Percentiles rank a stretch among this genome's conserved stretches.
Evolutionary conservation across 2,113 vertebrate species (phyloP).

Genomic region (Willisornis vidua): DNA sequence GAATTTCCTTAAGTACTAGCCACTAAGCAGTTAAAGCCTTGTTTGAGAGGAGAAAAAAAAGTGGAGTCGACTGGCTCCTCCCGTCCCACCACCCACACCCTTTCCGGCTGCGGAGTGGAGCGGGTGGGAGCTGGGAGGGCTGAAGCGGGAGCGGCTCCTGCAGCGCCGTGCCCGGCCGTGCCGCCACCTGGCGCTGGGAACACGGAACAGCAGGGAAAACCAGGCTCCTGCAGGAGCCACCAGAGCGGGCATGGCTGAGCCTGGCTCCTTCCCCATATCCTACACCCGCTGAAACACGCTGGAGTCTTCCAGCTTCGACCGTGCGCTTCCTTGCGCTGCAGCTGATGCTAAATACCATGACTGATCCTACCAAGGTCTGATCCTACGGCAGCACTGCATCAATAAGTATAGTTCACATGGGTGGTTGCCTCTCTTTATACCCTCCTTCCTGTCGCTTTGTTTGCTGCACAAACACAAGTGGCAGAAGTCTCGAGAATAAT

Average conservation of each 20-base stretch:
- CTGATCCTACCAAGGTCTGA: neutral
- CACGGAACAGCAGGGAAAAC: neutral
- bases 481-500: neutral
- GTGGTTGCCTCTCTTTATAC: neutral
- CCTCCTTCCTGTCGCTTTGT: neutral
- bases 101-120: conserved; percentile 25
- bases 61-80: neutral
- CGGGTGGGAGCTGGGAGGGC: neutral
- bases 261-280: neutral
- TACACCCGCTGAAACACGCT: neutral
- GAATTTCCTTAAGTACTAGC: neutral
- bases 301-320: neutral
- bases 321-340: neutral
- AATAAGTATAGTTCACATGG: neutral
- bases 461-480: neutral
- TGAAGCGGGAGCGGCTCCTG: neutral
- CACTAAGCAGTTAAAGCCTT: neutral
- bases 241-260: rapidly evolving
- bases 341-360: neutral
- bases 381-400: rapidly evolving
- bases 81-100: conserved; percentile 24
- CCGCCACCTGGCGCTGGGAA: conserved; percentile 9
- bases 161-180: neutral
- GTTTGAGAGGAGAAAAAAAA: neutral
- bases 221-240: neutral